phyloP scores from a whole-genome alignment of 2,888 invertebrate genomes.

The Zhengitettix transpicula region DNA sequence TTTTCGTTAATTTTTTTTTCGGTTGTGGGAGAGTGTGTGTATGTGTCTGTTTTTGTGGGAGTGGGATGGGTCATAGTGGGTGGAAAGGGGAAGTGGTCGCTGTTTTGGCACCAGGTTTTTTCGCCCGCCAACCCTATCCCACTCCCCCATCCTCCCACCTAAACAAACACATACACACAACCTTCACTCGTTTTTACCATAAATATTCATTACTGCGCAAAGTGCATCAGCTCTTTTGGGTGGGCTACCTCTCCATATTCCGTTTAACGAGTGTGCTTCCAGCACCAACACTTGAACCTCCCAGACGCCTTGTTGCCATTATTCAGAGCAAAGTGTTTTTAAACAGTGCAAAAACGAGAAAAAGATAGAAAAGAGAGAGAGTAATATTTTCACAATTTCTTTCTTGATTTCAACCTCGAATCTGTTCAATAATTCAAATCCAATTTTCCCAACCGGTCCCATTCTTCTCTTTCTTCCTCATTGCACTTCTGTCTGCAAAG shows the following conservation, averaged over 20 bases:
- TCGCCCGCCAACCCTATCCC: too few species aligned
- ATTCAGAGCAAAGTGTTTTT: not conserved
- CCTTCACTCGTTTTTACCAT: not conserved
- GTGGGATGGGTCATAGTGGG: too few species aligned
- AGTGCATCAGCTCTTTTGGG: not conserved
- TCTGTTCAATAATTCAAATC: not conserved
- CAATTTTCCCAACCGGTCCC: not conserved
- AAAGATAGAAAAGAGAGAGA: too few species aligned
- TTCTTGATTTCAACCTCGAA: too few species aligned
- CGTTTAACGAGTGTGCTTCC: not conserved
- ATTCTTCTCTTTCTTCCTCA: too few species aligned
- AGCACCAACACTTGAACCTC: not conserved
- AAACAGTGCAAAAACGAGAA: too few species aligned
- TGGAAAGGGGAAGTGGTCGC: too few species aligned
- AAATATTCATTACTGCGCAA: not conserved
- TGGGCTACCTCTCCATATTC: not conserved
- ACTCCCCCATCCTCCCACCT: not conserved
- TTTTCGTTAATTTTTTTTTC: not conserved
- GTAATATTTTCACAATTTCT: too few species aligned
- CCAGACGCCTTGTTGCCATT: not conserved
- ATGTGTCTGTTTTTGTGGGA: too few species aligned
- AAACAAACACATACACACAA: not conserved
- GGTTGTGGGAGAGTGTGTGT: not conserved
- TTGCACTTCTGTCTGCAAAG: too few species aligned
- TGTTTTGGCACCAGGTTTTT: too few species aligned